Evolutionary conservation across 2,113 vertebrate genomes (phyloP), one percentile per base, ranked within the genome.

Genomic region (Anolis sagrei): DNA sequence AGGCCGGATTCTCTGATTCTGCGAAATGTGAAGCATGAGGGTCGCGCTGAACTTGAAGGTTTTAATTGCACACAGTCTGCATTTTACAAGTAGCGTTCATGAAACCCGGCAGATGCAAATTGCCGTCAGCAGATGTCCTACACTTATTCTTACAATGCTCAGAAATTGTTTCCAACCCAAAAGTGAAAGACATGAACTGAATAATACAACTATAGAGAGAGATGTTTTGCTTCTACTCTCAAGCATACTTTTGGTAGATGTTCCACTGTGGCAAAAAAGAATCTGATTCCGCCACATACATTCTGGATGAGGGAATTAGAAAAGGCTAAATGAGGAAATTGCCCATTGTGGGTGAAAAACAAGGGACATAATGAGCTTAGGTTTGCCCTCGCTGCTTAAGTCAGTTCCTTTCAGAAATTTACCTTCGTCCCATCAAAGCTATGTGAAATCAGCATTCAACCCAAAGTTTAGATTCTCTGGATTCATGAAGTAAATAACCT

Each of bases 61-160:
- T 62, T 85, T 72, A 61, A 72, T 27, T 58, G 69, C 48, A 19
- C 23, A 58, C 32, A 7, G 34, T 79, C 72, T 79, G 68, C 76
- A 73, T 85, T 79, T 79, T 79, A 32, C n/a, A 58, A 58, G n/a
- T 2, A 5, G 27, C 27, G 61, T 72, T 34, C 4, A 61, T 23
- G 76, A n/a, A 72, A 58, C 66, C 27, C n/a, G 13, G 49, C 84
- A 85, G 84, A 62, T 85, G 84, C 76, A 61, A 48, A 79, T 61
- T 72, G 51, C 14, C 14, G 25, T 48, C 18, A 72, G 68, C 84
- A 85, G 84, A 85, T 79, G 68, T 73, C 69, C 51, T 62, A 61
- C 54, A 62, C 51, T 61, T 73, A 48, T 61, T 62, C 58, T 16
- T 9, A 39, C 76, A 51, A 10, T 32, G 51, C 77, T 44, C 51